A percentile compares a stretch with the other conserved stretches of the same genome.
Evolutionary conservation across 2,797 vertebrate genomes (phyloP).

Genomic region (Octomys mimax): DNA sequence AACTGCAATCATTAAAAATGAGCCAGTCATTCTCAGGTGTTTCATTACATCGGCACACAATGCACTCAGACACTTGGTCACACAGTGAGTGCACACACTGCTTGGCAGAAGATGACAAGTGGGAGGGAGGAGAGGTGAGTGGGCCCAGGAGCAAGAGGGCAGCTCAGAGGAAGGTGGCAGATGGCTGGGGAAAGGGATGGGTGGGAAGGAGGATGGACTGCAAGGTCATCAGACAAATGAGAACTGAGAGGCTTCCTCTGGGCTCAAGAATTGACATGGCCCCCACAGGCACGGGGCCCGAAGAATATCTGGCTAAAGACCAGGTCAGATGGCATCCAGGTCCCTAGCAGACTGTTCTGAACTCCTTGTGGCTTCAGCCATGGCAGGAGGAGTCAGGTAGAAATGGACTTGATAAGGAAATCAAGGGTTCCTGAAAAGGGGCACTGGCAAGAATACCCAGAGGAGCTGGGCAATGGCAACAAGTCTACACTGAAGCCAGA

Average conservation of each 20-base stretch:
- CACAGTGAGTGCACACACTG: not conserved
- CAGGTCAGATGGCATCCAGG: not conserved
- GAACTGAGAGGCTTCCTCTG: not conserved
- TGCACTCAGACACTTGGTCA: not conserved
- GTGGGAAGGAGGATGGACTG: not conserved
- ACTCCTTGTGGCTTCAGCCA: not conserved
- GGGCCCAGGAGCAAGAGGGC: not conserved
- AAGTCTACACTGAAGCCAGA: not conserved
- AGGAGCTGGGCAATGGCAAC: not conserved
- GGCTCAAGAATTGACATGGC: not conserved
- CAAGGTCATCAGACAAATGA: not conserved
- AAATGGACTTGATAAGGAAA: not conserved
- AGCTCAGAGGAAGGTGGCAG: not conserved
- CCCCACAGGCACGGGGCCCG: not conserved
- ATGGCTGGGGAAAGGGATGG: not conserved
- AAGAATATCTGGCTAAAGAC: accelerated
- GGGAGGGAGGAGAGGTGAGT: no score
- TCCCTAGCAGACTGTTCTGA: not conserved
- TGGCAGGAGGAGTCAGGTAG: not conserved
- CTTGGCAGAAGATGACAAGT: not conserved
- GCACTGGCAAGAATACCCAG: not conserved
- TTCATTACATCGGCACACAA: not conserved
- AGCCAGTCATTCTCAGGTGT: not conserved
- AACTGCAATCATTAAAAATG: not conserved
- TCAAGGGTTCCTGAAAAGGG: not conserved